Base-by-base conservation (phyloP, 2,888 invertebrate species). In the Eupeodes latifasciatus region DNA sequence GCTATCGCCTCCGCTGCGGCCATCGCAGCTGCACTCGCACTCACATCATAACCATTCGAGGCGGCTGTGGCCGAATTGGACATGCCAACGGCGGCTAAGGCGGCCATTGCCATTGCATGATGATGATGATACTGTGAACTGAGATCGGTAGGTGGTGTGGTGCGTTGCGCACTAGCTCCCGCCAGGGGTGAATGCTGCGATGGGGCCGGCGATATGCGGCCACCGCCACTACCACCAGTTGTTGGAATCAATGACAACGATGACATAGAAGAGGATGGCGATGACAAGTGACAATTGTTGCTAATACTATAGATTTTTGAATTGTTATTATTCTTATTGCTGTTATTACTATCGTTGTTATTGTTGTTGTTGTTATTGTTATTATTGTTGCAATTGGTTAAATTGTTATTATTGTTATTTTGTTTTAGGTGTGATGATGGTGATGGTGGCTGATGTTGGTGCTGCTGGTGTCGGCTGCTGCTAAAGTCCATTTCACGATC, bases 1-100 rank as follows among this genome's bases (percentile, higher is more conserved):
- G 61, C 92, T 91, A 88, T 92, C 91, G 91, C 92, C 90, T 85
- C 91, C 85, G 90, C 91, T 90, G 81, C 91, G 90, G 51, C 83
- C 67, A 88, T 89, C 59, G 90, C 71, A 81, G 90, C 57, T 85
- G 90, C 47, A 85, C 85, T 10, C 89, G 91, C 34, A 85, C 85
- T 10, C 89, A 91, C 34, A 86, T 90, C 59, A 91, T 91, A 5
- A 90, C 91, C 53, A 91, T 90, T 69, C 62, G 90, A 55, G 61
- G 89, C 67, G 82, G 55, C 85, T 90, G 89, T 76, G 47, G 85
- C 7, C 71, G 83, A 79, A 86, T 90, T 12, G 89, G 90, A 19
- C 85, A 88, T 88, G 36, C 88, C 85, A 69, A 84, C 85, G 61
- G 89, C 85, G 61, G 89, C 89, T 51, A 85, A 71, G 11, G 89